A percentile compares a stretch with the other conserved stretches of the same genome.
These are phyloP conservation scores for Mantis religiosa DNA, from an alignment of 2,888 invertebrate genomes.

Conservation along the genomic window DNA sequence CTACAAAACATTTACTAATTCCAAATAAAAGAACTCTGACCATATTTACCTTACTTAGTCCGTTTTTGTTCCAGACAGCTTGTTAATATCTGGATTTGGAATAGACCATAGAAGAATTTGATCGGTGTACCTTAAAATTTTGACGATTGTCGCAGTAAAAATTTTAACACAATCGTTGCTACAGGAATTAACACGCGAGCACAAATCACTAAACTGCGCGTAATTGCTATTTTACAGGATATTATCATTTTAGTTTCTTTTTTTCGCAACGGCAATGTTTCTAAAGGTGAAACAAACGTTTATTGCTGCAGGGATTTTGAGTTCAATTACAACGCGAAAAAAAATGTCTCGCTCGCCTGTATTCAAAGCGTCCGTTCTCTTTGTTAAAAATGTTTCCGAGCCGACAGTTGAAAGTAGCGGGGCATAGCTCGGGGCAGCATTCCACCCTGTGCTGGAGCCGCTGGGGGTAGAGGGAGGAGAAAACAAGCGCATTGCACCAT, in stretches of 20 bases:
- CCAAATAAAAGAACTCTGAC: too few relatives aligned
- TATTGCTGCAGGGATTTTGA: not conserved
- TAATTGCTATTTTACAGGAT: not conserved
- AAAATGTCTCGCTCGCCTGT: not conserved
- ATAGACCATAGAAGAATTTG: too few relatives aligned
- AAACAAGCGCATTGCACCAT: not conserved
- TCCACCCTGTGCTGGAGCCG: not conserved
- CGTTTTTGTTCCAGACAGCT: too few relatives aligned
- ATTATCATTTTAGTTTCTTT: not conserved
- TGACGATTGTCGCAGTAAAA: too few relatives aligned
- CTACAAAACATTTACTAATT: too few relatives aligned
- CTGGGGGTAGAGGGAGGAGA: not conserved
- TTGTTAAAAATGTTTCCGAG: not conserved
- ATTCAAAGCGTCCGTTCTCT: not conserved
- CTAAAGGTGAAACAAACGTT: not conserved
- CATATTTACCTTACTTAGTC: too few relatives aligned
- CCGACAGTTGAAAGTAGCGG: not conserved
- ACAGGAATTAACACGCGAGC: too few relatives aligned
- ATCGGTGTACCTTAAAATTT: too few relatives aligned
- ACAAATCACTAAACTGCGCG: too few relatives aligned
- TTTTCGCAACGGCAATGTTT: not conserved
- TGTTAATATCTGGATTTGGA: too few relatives aligned
- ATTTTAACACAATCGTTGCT: too few relatives aligned
- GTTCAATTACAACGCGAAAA: not conserved
- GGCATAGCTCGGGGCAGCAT: not conserved